Percentiles rank a stretch among this genome's conserved stretches.
These are phyloP conservation scores for Cristatella mucedo DNA, from an alignment of 2,888 invertebrate species.

Conservation along the genomic window DNA sequence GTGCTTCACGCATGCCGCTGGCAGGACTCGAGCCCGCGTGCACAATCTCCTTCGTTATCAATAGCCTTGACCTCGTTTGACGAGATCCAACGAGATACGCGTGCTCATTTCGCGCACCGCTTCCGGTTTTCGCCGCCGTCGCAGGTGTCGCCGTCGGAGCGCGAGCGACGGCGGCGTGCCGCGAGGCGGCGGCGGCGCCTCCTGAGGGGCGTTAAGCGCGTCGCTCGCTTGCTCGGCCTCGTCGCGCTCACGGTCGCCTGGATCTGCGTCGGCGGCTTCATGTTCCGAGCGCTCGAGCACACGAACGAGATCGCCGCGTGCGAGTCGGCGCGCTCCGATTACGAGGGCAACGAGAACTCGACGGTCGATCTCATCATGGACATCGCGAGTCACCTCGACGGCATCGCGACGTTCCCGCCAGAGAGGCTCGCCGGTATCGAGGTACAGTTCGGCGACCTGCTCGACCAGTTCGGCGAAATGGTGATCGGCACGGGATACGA, in stretches of 20 bases:
- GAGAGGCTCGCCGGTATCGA: neutral
- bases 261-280: constrained; percentile 36
- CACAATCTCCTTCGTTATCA: too few relatives aligned
- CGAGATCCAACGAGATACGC: too few relatives aligned
- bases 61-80: too few relatives aligned
- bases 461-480: constrained; percentile 1
- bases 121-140: too few relatives aligned
- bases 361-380: constrained; percentile 23
- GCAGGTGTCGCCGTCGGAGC: too few relatives aligned
- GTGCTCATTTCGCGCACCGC: too few relatives aligned
- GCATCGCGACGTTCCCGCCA: neutral
- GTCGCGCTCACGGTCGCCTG: constrained; percentile 31
- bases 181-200: too few relatives aligned
- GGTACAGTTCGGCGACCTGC: neutral
- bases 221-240: too few relatives aligned
- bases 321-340: constrained; percentile 25
- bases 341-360: constrained; percentile 23
- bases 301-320: constrained; percentile 34
- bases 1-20: too few relatives aligned
- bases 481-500: constrained; percentile 5
- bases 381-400: constrained; percentile 16
- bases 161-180: too few relatives aligned
- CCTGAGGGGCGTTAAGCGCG: too few relatives aligned
- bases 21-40: too few relatives aligned
- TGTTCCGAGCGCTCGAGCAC: constrained; percentile 35